Conservation (phyloP, 2,797 vertebrate species). For the Manis crassicaudata region DNA sequence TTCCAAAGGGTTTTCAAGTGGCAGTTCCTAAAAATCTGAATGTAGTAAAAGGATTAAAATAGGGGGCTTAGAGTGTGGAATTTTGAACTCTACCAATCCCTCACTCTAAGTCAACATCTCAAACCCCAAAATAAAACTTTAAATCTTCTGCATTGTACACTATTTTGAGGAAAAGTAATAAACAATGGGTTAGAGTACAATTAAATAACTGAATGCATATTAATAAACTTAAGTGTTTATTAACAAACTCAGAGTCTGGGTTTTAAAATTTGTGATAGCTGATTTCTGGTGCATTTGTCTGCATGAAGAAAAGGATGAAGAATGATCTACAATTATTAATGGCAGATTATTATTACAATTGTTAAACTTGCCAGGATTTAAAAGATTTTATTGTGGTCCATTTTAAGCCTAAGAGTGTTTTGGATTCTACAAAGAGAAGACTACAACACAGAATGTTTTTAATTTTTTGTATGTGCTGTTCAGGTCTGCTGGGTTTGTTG, state of each 20-base stretch:
- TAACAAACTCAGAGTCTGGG: background rate
- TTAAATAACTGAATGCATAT: conserved; percentile 15
- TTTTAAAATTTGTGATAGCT: background rate
- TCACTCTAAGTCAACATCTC: background rate
- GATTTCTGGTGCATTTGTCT: conserved; percentile 13
- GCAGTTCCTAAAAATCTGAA: conserved; percentile 69
- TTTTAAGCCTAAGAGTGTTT: conserved; percentile 9
- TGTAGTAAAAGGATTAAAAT: conserved; percentile 68
- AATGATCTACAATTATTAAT: conserved; percentile 44
- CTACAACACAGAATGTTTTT: background rate
- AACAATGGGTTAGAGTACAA: conserved; percentile 30
- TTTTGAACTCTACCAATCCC: background rate
- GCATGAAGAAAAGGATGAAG: background rate
- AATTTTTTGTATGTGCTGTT: background rate
- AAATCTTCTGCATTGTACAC: background rate
- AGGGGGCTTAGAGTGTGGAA: background rate
- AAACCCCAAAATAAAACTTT: conserved; percentile 11
- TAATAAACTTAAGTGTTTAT: conserved; percentile 32
- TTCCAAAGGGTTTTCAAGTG: conserved; percentile 74
- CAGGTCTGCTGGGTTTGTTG: background rate
- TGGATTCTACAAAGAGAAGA: conserved; percentile 26
- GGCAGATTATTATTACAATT: conserved; percentile 51
- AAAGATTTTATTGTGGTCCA: conserved; percentile 22
- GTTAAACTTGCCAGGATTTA: conserved; percentile 54
- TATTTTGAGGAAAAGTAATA: conserved; percentile 56